phyloP scores from a whole-genome alignment of 2,113 vertebrate species.

The Podarcis raffonei region DNA sequence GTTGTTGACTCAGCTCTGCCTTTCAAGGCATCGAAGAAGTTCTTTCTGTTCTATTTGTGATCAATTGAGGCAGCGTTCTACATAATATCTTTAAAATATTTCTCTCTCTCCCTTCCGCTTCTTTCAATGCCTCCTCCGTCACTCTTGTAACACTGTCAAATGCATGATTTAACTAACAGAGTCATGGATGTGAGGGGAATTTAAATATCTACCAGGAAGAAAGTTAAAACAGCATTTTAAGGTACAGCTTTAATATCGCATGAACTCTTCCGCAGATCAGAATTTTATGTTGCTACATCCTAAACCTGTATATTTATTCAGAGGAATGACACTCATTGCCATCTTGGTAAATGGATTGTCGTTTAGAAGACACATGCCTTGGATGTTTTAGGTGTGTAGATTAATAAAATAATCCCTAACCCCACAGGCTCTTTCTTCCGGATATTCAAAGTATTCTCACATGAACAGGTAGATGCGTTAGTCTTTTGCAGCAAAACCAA shows the following conservation, averaged over 20 bases:
- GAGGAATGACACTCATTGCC: neutral
- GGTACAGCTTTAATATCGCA: neutral
- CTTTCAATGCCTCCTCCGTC: neutral
- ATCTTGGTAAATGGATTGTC: neutral
- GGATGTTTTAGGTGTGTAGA: neutral
- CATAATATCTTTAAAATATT: neutral
- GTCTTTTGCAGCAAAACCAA: neutral
- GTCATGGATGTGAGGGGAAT: neutral
- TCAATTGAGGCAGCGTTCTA: neutral
- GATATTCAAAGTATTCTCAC: too few relatives aligned
- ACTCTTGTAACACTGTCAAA: constrained; percentile 8
- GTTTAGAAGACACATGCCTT: neutral
- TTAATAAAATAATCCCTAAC: neutral
- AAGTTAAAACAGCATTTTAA: constrained; percentile 13
- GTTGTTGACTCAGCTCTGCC: neutral
- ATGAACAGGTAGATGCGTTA: neutral
- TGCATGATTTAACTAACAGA: constrained; percentile 22
- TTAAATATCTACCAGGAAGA: neutral
- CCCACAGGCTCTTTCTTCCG: neutral
- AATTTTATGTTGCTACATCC: neutral
- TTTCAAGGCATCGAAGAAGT: neutral
- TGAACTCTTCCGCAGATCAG: neutral
- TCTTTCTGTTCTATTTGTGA: neutral
- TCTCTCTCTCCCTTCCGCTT: neutral
- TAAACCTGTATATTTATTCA: neutral